Evolutionary conservation across 2,888 invertebrate genomes (phyloP).

Genomic region (Acleris cristana): DNA sequence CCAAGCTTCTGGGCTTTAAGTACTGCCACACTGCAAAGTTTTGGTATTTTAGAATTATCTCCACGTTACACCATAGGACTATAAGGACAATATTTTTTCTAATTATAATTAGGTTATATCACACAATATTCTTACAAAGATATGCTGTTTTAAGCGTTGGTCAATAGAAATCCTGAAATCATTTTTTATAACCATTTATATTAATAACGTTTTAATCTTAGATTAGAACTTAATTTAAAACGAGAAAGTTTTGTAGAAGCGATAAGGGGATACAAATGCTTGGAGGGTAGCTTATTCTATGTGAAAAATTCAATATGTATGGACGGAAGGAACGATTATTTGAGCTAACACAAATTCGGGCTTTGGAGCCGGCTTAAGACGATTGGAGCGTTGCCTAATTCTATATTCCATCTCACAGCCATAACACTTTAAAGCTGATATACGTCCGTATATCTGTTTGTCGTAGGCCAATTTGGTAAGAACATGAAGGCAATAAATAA

Average conservation of each 20-base stretch:
- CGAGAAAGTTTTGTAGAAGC: slow-evolving; percentile 37
- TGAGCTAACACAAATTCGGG: slow-evolving; percentile 66
- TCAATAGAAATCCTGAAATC: slow-evolving; percentile 70
- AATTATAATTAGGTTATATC: slow-evolving; percentile 80
- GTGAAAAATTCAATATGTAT: slow-evolving; percentile 67
- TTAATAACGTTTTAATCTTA: slow-evolving; percentile 19
- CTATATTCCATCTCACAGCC: slow-evolving; percentile 58
- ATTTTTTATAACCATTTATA: slow-evolving; percentile 42
- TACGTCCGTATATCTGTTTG: slow-evolving; percentile 50
- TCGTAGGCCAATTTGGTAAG: slow-evolving; percentile 47
- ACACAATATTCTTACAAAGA: slow-evolving; percentile 81
- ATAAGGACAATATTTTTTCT: slow-evolving; percentile 70
- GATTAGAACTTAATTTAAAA: slow-evolving; percentile 28
- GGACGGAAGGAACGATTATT: slow-evolving; percentile 78
- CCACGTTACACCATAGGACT: slow-evolving; percentile 53
- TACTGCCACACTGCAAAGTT: slow-evolving; percentile 47
- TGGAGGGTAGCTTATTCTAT: slow-evolving; percentile 67
- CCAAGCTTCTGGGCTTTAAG: slow-evolving; percentile 46
- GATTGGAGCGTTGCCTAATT: slow-evolving; percentile 58
- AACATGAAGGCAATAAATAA: slow-evolving; percentile 4
- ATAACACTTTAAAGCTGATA: slow-evolving; percentile 55
- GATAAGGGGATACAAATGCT: slow-evolving; percentile 57
- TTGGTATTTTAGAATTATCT: slow-evolving; percentile 44
- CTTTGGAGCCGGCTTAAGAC: slow-evolving; percentile 35
- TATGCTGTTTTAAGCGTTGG: slow-evolving; percentile 82